phyloP scores from a whole-genome alignment of 2,888 invertebrate genomes.

The Teinopalpus imperialis region DNA sequence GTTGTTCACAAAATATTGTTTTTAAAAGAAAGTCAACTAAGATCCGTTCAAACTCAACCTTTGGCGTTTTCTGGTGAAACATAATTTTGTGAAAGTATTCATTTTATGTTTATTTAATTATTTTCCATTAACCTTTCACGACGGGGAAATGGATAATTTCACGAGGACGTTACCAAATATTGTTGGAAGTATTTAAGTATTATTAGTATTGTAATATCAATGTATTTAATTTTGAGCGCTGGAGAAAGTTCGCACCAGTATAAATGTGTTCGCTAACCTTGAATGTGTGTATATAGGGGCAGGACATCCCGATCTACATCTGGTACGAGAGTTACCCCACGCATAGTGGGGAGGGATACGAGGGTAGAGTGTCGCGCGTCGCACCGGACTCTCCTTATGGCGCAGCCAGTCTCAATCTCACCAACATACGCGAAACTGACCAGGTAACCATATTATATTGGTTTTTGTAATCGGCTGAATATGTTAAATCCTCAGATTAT shows the following conservation, averaged over 20 bases:
- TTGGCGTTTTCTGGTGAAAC: slow-evolving; percentile 4
- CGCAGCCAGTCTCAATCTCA: slow-evolving; percentile 96
- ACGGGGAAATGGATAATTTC: slow-evolving; percentile 22
- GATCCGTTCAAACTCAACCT: not conserved
- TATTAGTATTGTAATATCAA: slow-evolving; percentile 22
- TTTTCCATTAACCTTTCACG: slow-evolving; percentile 23
- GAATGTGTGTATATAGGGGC: slow-evolving; percentile 85
- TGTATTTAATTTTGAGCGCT: slow-evolving; percentile 29
- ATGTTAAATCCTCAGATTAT: too few relatives aligned
- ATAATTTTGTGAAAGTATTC: slow-evolving; percentile 23
- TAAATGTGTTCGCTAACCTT: slow-evolving; percentile 36
- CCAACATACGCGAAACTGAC: slow-evolving; percentile 95
- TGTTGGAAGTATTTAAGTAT: slow-evolving; percentile 27
- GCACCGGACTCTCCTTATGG: slow-evolving; percentile 94
- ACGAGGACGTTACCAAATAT: slow-evolving; percentile 23
- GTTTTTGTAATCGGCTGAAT: too few relatives aligned
- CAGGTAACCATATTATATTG: too few relatives aligned
- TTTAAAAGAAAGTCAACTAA: not conserved
- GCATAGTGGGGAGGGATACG: slow-evolving; percentile 97
- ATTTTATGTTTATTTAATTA: slow-evolving; percentile 22
- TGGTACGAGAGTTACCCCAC: slow-evolving; percentile 99
- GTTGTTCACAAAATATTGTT: slow-evolving; percentile 22
- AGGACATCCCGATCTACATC: slow-evolving; percentile 98
- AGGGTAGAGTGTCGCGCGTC: slow-evolving; percentile 94
- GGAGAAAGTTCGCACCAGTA: slow-evolving; percentile 43